Evolutionary conservation across 2,888 invertebrate genomes (phyloP).

Genomic region (Drosophila borealis): DNA sequence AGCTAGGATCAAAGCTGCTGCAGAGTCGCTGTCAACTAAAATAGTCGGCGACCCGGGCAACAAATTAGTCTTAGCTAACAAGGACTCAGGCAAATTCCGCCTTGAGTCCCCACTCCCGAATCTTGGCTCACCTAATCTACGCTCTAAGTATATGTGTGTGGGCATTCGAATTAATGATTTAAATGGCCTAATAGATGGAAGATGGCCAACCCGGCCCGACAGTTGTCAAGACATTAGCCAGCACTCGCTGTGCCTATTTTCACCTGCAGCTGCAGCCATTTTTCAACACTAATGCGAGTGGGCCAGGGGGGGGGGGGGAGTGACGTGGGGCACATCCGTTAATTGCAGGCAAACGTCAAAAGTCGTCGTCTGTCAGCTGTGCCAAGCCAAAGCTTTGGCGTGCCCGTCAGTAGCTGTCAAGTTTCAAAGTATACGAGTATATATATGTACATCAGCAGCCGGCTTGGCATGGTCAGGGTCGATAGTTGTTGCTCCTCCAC

Average conservation of each 20-base stretch:
- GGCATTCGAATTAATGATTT: constrained; percentile 82
- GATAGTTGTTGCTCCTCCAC: constrained; percentile 58
- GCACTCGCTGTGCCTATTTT: constrained; percentile 68
- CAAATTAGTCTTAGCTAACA: constrained; percentile 74
- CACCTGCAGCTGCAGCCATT: constrained; percentile 70
- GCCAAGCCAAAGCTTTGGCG: constrained; percentile 66
- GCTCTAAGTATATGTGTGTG: constrained; percentile 61
- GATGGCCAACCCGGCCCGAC: constrained; percentile 31
- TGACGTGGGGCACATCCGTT: constrained; percentile 66
- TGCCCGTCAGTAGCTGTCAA: constrained; percentile 73
- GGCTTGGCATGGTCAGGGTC: constrained; percentile 66
- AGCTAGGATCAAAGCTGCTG: constrained; percentile 60
- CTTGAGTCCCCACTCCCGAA: constrained; percentile 1
- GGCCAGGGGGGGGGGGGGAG: not conserved
- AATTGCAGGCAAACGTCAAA: constrained; percentile 84
- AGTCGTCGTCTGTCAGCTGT: constrained; percentile 79
- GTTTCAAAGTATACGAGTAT: constrained; percentile 54
- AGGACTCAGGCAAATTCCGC: constrained; percentile 39
- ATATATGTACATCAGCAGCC: constrained; percentile 21
- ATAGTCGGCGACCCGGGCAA: constrained; percentile 49
- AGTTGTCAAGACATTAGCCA: constrained; percentile 76
- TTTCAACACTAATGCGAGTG: constrained; percentile 66
- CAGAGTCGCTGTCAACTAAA: constrained; percentile 29
- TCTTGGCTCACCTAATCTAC: not conserved
- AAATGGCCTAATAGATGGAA: constrained; percentile 67